Conservation (phyloP, 2,888 invertebrate genomes). For the Coleophora deauratella region DNA sequence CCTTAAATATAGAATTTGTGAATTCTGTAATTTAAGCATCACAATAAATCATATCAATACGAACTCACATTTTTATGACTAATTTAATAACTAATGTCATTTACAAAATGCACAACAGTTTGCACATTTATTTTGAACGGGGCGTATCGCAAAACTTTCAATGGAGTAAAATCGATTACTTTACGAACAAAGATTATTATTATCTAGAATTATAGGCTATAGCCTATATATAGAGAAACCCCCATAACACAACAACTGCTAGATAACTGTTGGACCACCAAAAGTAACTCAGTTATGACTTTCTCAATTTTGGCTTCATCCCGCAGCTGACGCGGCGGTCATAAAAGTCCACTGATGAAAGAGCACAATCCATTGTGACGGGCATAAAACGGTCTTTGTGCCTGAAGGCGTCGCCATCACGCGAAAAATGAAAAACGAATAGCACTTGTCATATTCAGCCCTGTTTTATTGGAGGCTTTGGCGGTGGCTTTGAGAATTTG, state of each 20-base stretch:
- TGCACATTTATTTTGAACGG: no score
- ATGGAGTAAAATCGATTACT: no score
- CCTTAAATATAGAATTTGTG: no score
- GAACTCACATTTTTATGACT: no score
- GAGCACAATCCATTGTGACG: constrained; percentile 68
- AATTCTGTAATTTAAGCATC: no score
- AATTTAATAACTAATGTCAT: no score
- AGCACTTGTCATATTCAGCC: constrained; percentile 54
- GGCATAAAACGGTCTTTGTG: constrained; percentile 67
- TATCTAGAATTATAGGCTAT: no score
- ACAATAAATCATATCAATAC: no score
- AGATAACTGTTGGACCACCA: constrained; percentile 28
- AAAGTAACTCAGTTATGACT: constrained; percentile 37
- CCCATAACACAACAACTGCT: constrained; percentile 27
- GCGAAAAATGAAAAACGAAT: constrained; percentile 68
- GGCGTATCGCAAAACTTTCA: no score
- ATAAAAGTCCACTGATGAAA: constrained; percentile 67
- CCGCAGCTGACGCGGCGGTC: constrained; percentile 57
- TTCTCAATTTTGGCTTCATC: constrained; percentile 55
- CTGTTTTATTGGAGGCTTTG: constrained; percentile 39
- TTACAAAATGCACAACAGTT: no score
- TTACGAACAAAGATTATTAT: no score
- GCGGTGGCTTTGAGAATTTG: constrained; percentile 29
- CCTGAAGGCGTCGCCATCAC: constrained; percentile 48
- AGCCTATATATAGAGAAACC: no score